Base-by-base conservation (phyloP, 2,113 vertebrate genomes). In the Poeciliopsis retropinna region DNA sequence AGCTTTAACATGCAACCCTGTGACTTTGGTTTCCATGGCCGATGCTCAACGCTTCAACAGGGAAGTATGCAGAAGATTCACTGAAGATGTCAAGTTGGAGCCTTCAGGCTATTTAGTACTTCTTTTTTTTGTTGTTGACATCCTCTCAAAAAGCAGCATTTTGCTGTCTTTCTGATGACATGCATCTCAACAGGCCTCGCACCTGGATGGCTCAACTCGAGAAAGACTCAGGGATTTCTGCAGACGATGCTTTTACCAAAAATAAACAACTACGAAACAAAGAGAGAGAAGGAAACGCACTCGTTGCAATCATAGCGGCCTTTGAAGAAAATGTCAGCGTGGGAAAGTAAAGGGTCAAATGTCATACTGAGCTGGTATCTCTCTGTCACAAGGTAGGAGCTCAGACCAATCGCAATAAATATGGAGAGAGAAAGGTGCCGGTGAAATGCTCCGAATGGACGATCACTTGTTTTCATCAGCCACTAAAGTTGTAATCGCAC, bases 201-300 rank as follows among this genome's bases (percentile, higher is more conserved):
- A 57, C 70, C 72, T 57, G 41, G 44, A 32, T 13, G 28, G 22
- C 37, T 60, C 3, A 67, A 31, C 34, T 32, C 29, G 60, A 72
- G 44, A 65, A 44, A 70, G 68, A 66, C 15, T 27, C 10, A 0
- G 39, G 27, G 13, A 71, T 44, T 67, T 31, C 10, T 69, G 73
- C 60, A 71, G 57, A 25, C 14, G 2, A 19, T 4, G 13, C 54
- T 66, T 57, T 61, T 9, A 28, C 66, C 47, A 28, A 71, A 67
- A 3, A 32, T 37, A 60, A 41, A 34, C 67, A 79, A 60, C 2
- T 30, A 70, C 75, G 37, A 54, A 72, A 68, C 68, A 64, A 67
- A 66, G 62, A 22, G 29, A 32, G 31, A 39, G 0, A 6, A 51
- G 54, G 72, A 54, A 54, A 54, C 19, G 7, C 47, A 25, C 7